Percentiles rank a stretch among this genome's conserved stretches.
Conservation (phyloP, 2,888 invertebrate genomes). For the Drosophila hamatofila region DNA sequence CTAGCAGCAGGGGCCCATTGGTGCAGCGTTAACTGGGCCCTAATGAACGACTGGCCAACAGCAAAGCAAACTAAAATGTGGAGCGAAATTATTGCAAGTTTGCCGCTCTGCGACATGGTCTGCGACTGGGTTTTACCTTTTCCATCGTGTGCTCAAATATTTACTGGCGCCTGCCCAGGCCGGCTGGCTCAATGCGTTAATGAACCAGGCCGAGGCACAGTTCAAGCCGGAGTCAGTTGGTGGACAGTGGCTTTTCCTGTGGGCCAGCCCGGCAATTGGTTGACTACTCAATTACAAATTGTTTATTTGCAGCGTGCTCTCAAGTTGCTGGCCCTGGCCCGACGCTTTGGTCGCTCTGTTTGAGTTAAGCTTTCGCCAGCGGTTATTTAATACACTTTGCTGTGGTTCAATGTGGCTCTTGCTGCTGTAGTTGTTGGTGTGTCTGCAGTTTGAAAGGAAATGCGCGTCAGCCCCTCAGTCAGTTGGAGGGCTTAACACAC, state of each 20-base stretch:
- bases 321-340: slow-evolving; percentile 54
- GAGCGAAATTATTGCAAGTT: slow-evolving; percentile 40
- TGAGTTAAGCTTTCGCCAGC: slow-evolving; percentile 70
- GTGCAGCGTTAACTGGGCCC: slow-evolving; percentile 28
- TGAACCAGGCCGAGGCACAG: slow-evolving; percentile 37
- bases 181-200: slow-evolving; percentile 42
- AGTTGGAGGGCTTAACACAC: slow-evolving; percentile 55
- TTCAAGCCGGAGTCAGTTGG: slow-evolving; percentile 4
- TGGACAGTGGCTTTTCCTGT: slow-evolving; percentile 12
- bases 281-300: slow-evolving; percentile 74
- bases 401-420: slow-evolving; percentile 36
- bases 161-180: slow-evolving; percentile 47
- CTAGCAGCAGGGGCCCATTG: slow-evolving; percentile 8
- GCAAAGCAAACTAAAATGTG: slow-evolving; percentile 41
- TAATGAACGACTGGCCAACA: slow-evolving; percentile 45
- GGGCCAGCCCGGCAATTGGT: slow-evolving; percentile 33
- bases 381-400: slow-evolving; percentile 76
- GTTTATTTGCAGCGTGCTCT: slow-evolving; percentile 54
- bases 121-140: slow-evolving; percentile 31
- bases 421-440: slow-evolving; percentile 10
- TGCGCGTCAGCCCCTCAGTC: slow-evolving; percentile 40
- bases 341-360: slow-evolving; percentile 41
- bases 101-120: not conserved
- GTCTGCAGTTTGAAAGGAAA: slow-evolving; percentile 47
- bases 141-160: slow-evolving; percentile 52